Conservation (phyloP, 2,797 vertebrate genomes). For the Cuniculus paca region DNA sequence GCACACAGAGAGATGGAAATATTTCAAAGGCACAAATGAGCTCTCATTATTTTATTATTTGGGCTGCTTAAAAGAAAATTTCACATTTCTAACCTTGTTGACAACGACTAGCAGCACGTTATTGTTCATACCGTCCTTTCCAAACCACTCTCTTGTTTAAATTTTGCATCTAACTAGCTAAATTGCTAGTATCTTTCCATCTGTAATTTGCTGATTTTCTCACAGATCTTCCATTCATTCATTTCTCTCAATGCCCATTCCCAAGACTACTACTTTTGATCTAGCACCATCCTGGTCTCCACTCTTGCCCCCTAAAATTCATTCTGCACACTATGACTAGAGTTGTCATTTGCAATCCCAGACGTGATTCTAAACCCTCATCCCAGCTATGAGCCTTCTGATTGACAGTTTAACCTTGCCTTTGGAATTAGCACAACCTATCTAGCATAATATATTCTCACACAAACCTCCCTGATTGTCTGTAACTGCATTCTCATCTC, state of each 20-base stretch:
- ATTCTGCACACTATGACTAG: not conserved
- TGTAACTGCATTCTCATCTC: not conserved
- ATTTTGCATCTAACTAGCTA: not conserved
- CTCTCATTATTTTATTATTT: constrained; percentile 50
- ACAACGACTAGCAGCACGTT: not conserved
- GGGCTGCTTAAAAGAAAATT: constrained; percentile 42
- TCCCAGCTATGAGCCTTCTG: not conserved
- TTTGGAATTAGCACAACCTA: not conserved
- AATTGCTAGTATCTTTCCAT: not conserved
- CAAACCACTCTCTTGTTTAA: not conserved
- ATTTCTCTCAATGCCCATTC: not conserved
- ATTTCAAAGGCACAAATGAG: constrained; percentile 18
- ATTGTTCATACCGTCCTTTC: not conserved
- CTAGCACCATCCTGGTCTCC: not conserved
- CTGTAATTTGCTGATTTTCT: not conserved
- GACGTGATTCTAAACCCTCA: too few relatives aligned
- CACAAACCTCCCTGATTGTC: not conserved
- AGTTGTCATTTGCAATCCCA: not conserved
- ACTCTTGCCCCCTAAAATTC: not conserved
- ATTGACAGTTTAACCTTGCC: not conserved
- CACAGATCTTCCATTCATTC: not conserved
- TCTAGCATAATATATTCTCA: not conserved
- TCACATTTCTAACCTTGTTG: not conserved
- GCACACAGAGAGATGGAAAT: not conserved
- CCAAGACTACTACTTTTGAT: not conserved